Conservation (phyloP, 2,113 vertebrate genomes). For the Aldabrachelys gigantea region DNA sequence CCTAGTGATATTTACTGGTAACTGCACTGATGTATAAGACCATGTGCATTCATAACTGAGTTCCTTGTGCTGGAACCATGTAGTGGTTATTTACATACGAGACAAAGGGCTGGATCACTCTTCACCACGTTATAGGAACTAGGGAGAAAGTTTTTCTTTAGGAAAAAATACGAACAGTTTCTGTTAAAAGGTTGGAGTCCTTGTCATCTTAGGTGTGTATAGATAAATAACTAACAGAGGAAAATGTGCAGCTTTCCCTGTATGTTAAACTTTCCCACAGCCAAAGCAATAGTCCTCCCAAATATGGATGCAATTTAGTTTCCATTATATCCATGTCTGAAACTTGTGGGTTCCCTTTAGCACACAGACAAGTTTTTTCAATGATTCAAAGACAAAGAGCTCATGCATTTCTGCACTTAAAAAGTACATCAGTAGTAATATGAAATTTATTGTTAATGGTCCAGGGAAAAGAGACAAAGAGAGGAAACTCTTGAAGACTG, state of each 20-base stretch:
- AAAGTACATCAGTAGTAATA: rapidly evolving
- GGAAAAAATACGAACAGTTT: background rate
- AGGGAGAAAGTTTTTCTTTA: background rate
- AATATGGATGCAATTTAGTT: background rate
- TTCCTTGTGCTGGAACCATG: rapidly evolving
- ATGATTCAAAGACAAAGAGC: background rate
- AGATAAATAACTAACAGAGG: background rate
- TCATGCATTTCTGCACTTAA: background rate
- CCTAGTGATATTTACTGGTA: background rate
- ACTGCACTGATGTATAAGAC: background rate
- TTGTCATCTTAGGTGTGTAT: background rate
- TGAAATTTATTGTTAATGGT: background rate
- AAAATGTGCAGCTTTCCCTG: background rate
- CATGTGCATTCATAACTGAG: background rate
- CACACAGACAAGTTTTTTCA: background rate
- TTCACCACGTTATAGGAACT: background rate
- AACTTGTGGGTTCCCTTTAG: background rate
- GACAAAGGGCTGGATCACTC: background rate
- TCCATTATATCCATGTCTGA: background rate
- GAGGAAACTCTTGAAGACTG: background rate
- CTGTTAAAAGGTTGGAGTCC: background rate
- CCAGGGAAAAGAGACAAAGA: background rate
- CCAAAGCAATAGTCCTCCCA: background rate
- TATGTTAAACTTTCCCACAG: background rate
- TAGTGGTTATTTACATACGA: rapidly evolving